Base-by-base conservation (phyloP, 2,888 invertebrate species). In the Hyposoter didymator region DNA sequence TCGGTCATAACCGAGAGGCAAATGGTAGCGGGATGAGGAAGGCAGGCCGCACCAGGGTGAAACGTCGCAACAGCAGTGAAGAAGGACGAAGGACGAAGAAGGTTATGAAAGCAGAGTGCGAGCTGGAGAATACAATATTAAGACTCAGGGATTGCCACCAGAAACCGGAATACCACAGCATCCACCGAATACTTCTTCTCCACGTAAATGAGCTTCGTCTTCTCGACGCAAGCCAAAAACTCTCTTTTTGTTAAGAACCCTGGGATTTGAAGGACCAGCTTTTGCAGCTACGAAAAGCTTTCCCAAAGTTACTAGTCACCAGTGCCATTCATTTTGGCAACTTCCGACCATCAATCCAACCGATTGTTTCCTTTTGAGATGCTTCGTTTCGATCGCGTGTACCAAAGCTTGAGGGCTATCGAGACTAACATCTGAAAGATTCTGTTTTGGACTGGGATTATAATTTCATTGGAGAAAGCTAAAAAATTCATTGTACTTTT, bases 141-240 rank as follows among this genome's bases (percentile, higher is more conserved):
- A 73, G 78, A 43, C 47, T 45, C 39, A 6, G 32, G 49, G 74
- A 49, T 59, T 67, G 69, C 45, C 49, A 43, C 19, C 39, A 64
- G 49, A 17, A 19, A 28, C 66, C 35, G 52, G 74, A 72, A 72
- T 66, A 76, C 52, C 17, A 43, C 35, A 52, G 67, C 59, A 43
- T 43, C 72, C 10, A 35, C 64, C 80, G 73, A 83, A 83, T 83
- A 83, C 66, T 85, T 85, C 81, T 83, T 84, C n/a, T 5, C 78
- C 80, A 81, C 85, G 78, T 66, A 81, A 86, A 86, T 86, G 84
- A 81, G 74, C 79, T 66, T 59, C 74, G 49, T 74, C 45, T 81
- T 74, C 64, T 67, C 59, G 52, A 80, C 73, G 67, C 47, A 76
- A 52, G 62, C 73, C 55, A 19, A 55, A 79, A 73, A 80, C 72